Percentiles rank a stretch among this genome's conserved stretches.
Evolutionary conservation across 2,113 vertebrate species (phyloP).

Genomic region (Papio anubis): DNA sequence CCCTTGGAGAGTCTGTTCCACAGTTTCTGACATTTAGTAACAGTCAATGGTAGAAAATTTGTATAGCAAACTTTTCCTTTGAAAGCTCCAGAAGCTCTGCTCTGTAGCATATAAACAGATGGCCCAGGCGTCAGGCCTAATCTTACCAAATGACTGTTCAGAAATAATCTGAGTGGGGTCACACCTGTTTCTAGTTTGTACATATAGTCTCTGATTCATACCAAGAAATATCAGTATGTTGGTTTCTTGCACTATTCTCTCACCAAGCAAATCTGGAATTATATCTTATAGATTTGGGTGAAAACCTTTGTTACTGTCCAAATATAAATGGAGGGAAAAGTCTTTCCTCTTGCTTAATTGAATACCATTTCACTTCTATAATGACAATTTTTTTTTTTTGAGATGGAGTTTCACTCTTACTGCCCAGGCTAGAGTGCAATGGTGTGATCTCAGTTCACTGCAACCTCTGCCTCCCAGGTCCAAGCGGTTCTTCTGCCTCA

Average conservation of each 20-base stretch:
- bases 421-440: too few relatives aligned
- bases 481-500: too few relatives aligned
- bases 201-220: neutral
- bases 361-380: neutral
- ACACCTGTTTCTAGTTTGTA: slow-evolving; percentile 32
- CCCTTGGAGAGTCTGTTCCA: neutral
- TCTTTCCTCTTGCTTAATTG: neutral
- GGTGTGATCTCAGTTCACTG: too few relatives aligned
- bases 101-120: slow-evolving; percentile 32
- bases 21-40: neutral
- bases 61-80: neutral
- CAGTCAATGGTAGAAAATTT: neutral
- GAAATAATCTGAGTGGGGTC: slow-evolving; percentile 30
- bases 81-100: neutral
- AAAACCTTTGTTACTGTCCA: neutral
- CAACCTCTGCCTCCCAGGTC: too few relatives aligned
- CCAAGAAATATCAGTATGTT: neutral
- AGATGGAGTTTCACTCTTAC: too few relatives aligned
- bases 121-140: neutral
- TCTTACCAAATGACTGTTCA: slow-evolving; percentile 13
- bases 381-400: neutral
- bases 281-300: neutral
- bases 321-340: neutral
- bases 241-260: neutral
- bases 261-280: neutral